Conservation (phyloP, 2,888 invertebrate genomes). For the Tenthredo scrophulariae region DNA sequence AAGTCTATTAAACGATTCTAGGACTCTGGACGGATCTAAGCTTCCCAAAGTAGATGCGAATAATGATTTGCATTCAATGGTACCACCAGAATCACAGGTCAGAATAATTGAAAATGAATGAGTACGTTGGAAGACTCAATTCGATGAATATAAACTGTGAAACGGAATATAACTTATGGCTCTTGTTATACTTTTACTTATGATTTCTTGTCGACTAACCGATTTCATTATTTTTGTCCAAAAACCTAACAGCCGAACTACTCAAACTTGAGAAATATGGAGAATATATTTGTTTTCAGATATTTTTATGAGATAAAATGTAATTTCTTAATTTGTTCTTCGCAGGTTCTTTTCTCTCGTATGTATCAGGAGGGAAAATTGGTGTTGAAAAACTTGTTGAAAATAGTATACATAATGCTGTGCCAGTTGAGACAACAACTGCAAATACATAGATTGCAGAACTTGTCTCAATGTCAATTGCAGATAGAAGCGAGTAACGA, state of each 20-base stretch:
- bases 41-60: slow-evolving; percentile 63
- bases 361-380: slow-evolving; percentile 67
- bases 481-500: slow-evolving; percentile 67
- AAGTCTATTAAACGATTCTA: slow-evolving; percentile 63
- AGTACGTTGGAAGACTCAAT: background rate
- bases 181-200: background rate
- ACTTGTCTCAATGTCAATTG: slow-evolving; percentile 63
- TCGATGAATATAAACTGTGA: background rate
- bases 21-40: slow-evolving; percentile 64
- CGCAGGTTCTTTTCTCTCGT: slow-evolving; percentile 65
- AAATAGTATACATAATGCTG: slow-evolving; percentile 62
- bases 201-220: background rate
- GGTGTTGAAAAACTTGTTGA: slow-evolving; percentile 66
- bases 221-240: background rate
- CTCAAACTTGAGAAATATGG: background rate
- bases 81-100: slow-evolving; percentile 69
- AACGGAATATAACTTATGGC: background rate
- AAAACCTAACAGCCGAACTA: slow-evolving; percentile 17
- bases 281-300: background rate
- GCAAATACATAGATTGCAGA: slow-evolving; percentile 58
- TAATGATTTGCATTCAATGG: slow-evolving; percentile 62
- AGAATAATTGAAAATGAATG: slow-evolving; percentile 10
- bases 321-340: slow-evolving; percentile 39
- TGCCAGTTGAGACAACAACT: slow-evolving; percentile 60
- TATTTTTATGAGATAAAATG: background rate